Evolutionary conservation across 2,113 vertebrate genomes (phyloP), one percentile per base, ranked within the genome.

Genomic region (Etheostoma spectabile): DNA sequence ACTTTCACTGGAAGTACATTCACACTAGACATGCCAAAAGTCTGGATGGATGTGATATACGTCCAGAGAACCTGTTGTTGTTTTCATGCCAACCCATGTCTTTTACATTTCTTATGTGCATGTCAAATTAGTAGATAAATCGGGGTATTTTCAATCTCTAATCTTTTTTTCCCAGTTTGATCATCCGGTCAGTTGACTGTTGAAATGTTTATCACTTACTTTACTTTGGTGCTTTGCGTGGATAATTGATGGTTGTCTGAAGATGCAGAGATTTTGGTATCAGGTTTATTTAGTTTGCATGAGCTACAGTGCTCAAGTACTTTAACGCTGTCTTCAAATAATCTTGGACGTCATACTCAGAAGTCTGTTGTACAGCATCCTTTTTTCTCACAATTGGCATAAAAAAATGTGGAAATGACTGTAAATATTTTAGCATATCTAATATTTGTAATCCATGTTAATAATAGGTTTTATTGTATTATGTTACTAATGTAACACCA

Each of bases 1-100:
- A 74, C 46, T 69, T 74, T 80, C 69, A 70, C n/a, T 84, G 48
- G 49, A 79, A 79, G 80, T 74, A 62, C 67, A 79, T 86, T 88
- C 46, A 76, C 59, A 69, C 46, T 42, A 62, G 61, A 62, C 51
- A 70, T 77, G 62, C 70, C 56, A 55, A 62, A 42, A 82, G 78
- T 80, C 63, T 76, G 61, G 52, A 68, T 80, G 60, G 69, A 75
- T 78, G 61, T 70, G 45, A 57, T 73, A 48, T 75, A 62, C 5
- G 19, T 62, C 63, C 64, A 67, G 59, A 63, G 59, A 87, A 79
- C 64, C 61, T 78, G 64, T 75, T 74, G 55, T 75, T 74, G 51
- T 79, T 78, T 71, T 61, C 35, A 68, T 42, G 61, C 46, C 74
- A 83, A 18, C 4, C 7, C 12, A 30, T n/a, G 21, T 55, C 18